Evolutionary conservation across 2,113 vertebrate genomes (phyloP), one percentile per base, ranked within the genome.

Genomic region (Dromas ardeola): DNA sequence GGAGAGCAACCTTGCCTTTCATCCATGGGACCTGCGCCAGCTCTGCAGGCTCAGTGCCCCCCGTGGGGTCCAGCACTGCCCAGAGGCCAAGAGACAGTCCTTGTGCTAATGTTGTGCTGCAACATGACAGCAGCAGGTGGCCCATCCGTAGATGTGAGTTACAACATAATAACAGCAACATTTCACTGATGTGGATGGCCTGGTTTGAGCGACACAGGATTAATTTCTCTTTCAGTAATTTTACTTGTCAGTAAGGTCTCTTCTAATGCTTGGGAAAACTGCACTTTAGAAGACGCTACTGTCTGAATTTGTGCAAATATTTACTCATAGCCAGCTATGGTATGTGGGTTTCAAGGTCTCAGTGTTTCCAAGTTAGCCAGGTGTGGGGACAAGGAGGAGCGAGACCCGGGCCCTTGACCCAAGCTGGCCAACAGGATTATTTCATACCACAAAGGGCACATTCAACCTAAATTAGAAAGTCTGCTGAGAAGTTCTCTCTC

Each of bases 91-190:
- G 52, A 56, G 25, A 59, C 34, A 8, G 5, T 8, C 15, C 20
- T 19, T 27, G n/a, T 29, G 22, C 27, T 62, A 12, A 11, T 4
- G 3, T 29, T 21, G 8, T 16, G 73, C 63, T 73, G 29, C 23
- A 45, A 9, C 27, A 42, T 0, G 11, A 47, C 49, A 74, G 58
- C 45, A 81, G 34, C 38, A 73, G 53, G n/a, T 5, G 13, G 27
- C 27, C 67, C 56, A n/a, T 62, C n/a, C 27, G 0, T 2, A 0
- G 2, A 3, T 16, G 20, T 58, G 73, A 56, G 7, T 56, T 72
- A 38, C 25, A 61, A 16, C 42, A 40, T 21, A 22, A 5, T n/a
- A 63, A 22, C 0, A 59, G 34, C 38, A 79, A 53, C 0, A 0
- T 47, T 85, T 38, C 34, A 6, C 29, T 45, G 13, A 11, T 8